phyloP scores from a whole-genome alignment of 1,140 invertebrate species.

The Cepaea nemoralis region DNA sequence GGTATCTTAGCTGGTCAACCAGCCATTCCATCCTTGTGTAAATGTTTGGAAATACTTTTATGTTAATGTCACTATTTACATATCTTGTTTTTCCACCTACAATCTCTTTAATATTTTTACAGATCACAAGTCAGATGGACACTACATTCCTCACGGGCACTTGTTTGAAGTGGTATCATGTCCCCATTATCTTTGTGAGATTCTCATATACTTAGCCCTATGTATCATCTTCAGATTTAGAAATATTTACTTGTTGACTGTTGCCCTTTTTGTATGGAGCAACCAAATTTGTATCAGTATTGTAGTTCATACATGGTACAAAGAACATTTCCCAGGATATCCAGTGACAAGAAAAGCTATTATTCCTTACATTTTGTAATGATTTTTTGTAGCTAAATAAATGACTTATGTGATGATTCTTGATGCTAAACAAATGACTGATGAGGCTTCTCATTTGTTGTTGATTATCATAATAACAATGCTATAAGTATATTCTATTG shows the following conservation, averaged over 20 bases:
- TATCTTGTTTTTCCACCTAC: too few species aligned
- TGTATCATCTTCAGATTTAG: constrained; percentile 18
- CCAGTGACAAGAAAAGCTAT: constrained; percentile 9
- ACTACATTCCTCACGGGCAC: constrained; percentile 31
- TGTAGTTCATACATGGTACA: constrained; percentile 27
- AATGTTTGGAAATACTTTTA: too few species aligned
- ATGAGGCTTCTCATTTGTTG: too few species aligned
- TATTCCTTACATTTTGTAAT: constrained; percentile 25
- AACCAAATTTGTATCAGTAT: constrained; percentile 10
- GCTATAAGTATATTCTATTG: too few species aligned
- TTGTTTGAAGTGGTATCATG: constrained; percentile 28
- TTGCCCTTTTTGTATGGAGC: constrained; percentile 26
- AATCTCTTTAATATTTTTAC: background rate
- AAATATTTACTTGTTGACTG: background rate
- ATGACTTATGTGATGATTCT: too few species aligned
- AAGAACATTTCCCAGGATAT: constrained; percentile 15
- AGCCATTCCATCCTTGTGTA: too few species aligned
- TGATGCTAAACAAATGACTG: too few species aligned
- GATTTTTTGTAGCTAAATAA: background rate
- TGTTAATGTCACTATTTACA: too few species aligned
- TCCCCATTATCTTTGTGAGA: constrained; percentile 37
- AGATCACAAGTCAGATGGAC: background rate
- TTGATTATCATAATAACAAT: too few species aligned
- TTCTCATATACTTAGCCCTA: constrained; percentile 17
- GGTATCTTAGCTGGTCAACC: too few species aligned